A percentile compares a stretch with the other conserved stretches of the same genome.
Evolutionary conservation across 2,888 invertebrate genomes (phyloP).

Genomic region (Pediacus dermestoides): DNA sequence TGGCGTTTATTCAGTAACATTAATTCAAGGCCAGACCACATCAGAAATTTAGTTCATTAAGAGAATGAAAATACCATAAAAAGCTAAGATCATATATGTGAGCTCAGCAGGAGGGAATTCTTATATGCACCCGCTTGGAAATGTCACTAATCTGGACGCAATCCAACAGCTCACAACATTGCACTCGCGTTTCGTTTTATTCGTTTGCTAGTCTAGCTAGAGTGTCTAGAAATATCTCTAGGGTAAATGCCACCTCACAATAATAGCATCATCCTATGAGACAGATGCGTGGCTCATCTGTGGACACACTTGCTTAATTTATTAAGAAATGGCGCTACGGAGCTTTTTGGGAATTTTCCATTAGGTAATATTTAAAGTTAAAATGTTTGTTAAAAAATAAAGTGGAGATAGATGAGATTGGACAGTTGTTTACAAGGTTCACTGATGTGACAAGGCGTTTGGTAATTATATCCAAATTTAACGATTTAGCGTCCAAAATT

Average conservation of each 20-base stretch:
- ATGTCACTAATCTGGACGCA: conserved; percentile 46
- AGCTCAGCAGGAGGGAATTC: conserved; percentile 32
- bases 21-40: background rate
- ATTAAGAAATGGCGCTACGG: conserved; percentile 1
- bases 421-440: too few species aligned
- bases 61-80: conserved; percentile 1
- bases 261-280: conserved; percentile 27
- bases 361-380: too few species aligned
- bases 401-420: too few species aligned
- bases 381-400: too few species aligned
- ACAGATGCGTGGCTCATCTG: conserved; percentile 8
- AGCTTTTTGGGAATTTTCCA: too few species aligned
- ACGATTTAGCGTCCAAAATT: too few species aligned
- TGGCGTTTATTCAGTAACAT: too few species aligned
- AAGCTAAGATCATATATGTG: conserved; percentile 2
- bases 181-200: conserved; percentile 35
- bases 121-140: conserved; percentile 37
- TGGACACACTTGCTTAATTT: conserved; percentile 9
- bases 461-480: too few species aligned
- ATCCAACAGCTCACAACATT: conserved; percentile 44
- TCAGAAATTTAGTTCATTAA: conserved; percentile 4
- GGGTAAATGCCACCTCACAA: conserved; percentile 48
- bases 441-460: too few species aligned
- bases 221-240: conserved; percentile 48
- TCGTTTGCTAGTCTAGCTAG: conserved; percentile 35